Conservation (phyloP, 2,797 vertebrate species). For the Miichthys miiuy region DNA sequence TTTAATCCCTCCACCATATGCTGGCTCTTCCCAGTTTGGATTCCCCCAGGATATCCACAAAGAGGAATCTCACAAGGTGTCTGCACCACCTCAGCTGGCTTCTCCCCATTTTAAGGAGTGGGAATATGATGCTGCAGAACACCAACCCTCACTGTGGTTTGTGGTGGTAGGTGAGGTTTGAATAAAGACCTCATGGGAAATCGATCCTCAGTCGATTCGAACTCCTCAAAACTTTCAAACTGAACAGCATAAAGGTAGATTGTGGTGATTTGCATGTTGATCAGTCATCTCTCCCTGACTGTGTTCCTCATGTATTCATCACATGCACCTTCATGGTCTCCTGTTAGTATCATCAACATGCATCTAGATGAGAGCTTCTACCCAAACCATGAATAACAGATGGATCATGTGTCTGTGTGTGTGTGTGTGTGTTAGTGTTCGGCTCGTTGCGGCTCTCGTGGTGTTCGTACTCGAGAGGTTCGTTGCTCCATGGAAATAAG, state of each 20-base stretch:
- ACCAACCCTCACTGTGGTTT: neutral
- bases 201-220: no score
- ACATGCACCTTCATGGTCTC: neutral
- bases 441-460: constrained; percentile 84
- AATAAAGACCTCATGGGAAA: neutral
- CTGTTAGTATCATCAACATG: neutral
- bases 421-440: constrained; percentile 83
- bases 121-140: neutral
- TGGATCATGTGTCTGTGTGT: neutral
- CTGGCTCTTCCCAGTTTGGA: neutral
- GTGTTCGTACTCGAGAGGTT: constrained; percentile 87
- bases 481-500: constrained; percentile 88
- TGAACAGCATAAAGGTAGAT: neutral
- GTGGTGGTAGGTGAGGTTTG: neutral
- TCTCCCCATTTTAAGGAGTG: neutral
- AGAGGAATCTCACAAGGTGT: neutral
- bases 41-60: neutral
- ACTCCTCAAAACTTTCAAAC: neutral
- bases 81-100: neutral
- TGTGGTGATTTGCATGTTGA: neutral
- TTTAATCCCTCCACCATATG: neutral
- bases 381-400: neutral
- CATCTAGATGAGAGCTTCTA: neutral
- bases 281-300: neutral
- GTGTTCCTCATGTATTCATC: neutral